phyloP scores from a whole-genome alignment of 37 sponge, comb jelly and placozoan genomes.

The Beroe forskalii region DNA sequence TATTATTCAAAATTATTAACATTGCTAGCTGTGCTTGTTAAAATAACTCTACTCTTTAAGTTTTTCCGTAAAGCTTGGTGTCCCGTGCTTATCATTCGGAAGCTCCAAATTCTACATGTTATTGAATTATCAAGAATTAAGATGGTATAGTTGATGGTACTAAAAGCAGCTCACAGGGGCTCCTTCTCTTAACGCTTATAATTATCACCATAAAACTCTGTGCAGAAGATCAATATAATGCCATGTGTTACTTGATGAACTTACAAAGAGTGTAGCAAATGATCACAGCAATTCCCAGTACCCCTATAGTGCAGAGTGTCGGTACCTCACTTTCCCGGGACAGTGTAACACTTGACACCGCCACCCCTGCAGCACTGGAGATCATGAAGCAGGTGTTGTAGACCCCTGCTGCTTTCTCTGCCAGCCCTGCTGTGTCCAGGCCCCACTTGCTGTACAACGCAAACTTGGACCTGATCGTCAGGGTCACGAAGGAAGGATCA shows the following conservation, averaged over 20 bases:
- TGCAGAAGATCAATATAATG: too few species aligned
- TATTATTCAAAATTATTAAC: too few species aligned
- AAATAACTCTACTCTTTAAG: too few species aligned
- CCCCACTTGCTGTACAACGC: not conserved
- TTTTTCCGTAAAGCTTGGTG: too few species aligned
- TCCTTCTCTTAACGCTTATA: too few species aligned
- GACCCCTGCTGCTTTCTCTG: not conserved
- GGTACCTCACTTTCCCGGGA: not conserved
- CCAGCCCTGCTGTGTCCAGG: not conserved
- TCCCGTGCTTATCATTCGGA: too few species aligned
- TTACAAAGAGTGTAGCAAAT: not conserved
- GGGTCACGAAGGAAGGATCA: not conserved
- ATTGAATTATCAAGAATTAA: too few species aligned
- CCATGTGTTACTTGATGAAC: not conserved
- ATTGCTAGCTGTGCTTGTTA: too few species aligned
- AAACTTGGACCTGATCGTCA: not conserved
- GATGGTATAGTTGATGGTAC: too few species aligned
- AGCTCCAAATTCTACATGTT: too few species aligned
- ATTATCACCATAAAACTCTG: too few species aligned
- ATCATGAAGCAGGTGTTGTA: not conserved
- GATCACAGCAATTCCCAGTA: not conserved
- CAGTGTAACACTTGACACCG: not conserved
- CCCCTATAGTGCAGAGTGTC: not conserved
- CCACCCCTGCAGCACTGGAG: not conserved
- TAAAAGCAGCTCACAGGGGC: too few species aligned